These are phyloP conservation scores for Maccullochella peelii DNA, from an alignment of 2,113 vertebrate species.

Conservation along the genomic window DNA sequence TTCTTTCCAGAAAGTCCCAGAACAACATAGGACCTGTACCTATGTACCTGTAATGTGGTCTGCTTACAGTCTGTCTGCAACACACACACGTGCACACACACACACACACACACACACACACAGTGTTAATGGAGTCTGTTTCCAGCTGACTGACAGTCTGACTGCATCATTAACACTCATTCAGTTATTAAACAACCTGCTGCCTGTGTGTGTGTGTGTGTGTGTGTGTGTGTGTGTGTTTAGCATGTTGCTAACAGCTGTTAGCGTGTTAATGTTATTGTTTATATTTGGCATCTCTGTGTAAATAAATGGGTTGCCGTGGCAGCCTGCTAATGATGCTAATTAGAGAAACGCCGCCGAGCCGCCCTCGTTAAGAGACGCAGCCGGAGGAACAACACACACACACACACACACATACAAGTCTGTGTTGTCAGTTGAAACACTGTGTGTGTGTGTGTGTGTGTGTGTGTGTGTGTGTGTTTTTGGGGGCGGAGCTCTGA, in stretches of 20 bases:
- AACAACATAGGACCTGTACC: too few relatives aligned
- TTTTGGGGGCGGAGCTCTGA: too few relatives aligned
- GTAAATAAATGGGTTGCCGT: conserved; percentile 58
- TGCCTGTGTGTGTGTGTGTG: background rate
- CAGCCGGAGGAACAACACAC: background rate
- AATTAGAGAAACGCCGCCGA: conserved; percentile 55
- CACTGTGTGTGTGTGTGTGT: too few relatives aligned
- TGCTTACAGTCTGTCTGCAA: too few relatives aligned
- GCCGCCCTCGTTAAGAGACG: conserved; percentile 23
- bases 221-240: conserved; percentile 21
- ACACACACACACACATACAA: background rate
- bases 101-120: too few relatives aligned
- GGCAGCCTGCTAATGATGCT: conserved; percentile 63
- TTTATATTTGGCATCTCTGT: conserved; percentile 51
- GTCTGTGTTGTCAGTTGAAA: too few relatives aligned
- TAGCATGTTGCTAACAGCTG: conserved; percentile 51
- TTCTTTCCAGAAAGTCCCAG: too few relatives aligned
- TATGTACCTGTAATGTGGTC: too few relatives aligned
- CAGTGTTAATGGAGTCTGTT: too few relatives aligned
- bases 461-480: too few relatives aligned
- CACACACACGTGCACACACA: too few relatives aligned
- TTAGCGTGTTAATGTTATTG: conserved; percentile 48
- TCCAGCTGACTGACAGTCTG: background rate
- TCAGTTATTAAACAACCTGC: background rate
- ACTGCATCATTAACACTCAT: background rate